A percentile compares a stretch with the other conserved stretches of the same genome.
These are phyloP conservation scores for Hybognathus amarus DNA, from an alignment of 2,797 vertebrate species.

Conservation along the genomic window DNA sequence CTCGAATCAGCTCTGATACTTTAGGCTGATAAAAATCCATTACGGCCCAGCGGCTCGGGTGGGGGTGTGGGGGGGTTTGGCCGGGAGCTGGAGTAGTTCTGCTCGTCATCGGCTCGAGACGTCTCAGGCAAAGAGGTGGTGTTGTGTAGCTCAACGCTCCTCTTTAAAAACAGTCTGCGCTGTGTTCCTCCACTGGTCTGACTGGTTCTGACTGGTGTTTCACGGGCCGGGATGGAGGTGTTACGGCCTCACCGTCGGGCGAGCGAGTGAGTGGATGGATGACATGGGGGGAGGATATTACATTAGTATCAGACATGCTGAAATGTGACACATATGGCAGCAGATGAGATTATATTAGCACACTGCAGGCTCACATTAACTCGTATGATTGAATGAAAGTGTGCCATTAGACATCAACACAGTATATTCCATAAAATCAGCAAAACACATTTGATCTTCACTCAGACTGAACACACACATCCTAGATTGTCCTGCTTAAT, in stretches of 20 bases:
- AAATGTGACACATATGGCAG: slow-evolving; percentile 66
- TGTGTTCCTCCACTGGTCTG: neutral
- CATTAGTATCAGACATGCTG: slow-evolving; percentile 70
- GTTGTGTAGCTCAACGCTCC: neutral
- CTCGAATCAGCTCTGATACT: slow-evolving; percentile 81
- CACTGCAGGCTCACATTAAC: slow-evolving; percentile 42
- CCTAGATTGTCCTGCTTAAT: neutral
- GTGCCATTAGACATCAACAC: slow-evolving; percentile 46
- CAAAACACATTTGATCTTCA: slow-evolving; percentile 22
- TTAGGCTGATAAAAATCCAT: slow-evolving; percentile 84
- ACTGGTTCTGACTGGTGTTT: slow-evolving; percentile 4
- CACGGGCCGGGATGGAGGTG: slow-evolving; percentile 19
- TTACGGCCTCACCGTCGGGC: neutral
- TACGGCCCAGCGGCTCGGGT: slow-evolving; percentile 70
- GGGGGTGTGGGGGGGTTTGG: neutral
- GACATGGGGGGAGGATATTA: slow-evolving; percentile 57
- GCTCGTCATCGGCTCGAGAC: neutral
- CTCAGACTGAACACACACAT: neutral
- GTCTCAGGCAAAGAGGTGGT: neutral
- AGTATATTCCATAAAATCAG: slow-evolving; percentile 26
- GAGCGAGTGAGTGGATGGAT: slow-evolving; percentile 26
- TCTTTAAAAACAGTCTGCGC: slow-evolving; percentile 4
- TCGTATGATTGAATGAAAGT: slow-evolving; percentile 43
- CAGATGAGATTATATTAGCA: slow-evolving; percentile 49
- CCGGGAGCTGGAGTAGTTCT: slow-evolving; percentile 12